Base-by-base conservation (phyloP, 2,113 vertebrate species). In the Bettongia penicillata region DNA sequence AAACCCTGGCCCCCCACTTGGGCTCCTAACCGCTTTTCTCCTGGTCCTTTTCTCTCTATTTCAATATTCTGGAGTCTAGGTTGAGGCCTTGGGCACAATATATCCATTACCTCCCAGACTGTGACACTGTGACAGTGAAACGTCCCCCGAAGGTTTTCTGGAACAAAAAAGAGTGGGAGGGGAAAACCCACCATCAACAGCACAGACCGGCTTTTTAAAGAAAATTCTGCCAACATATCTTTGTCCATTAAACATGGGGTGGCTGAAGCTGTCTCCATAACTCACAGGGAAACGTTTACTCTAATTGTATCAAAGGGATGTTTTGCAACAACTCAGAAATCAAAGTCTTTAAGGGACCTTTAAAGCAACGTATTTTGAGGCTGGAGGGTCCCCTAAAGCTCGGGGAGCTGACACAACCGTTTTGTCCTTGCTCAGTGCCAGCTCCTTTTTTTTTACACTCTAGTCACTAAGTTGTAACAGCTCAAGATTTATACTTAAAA, bases 301-400 rank as follows among this genome's bases (percentile, higher is more conserved):
- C 68, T 97, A 96, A 96, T 97, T 96, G 92, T 55, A 94, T 97
- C 94, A 26, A 89, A 95, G 96, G 96, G 89, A 96, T 93, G 90
- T 93, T 95, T 94, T 93, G 93, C 96, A 97, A 94, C 91, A 93
- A 51, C 19, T 96, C 77, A 96, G 93, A 91, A 94, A 51, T 14
- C 8, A 43, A 94, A 94, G n/a, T 22, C 68, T 37, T 28, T 57
- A 95, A 89, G 93, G 95, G 90, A 51, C 91, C 90, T 96, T 97
- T 93, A 95, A 96, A 97, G 37, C 1, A 51, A 37, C 16, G 6
- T 50, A 93, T 91, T 92, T 94, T 90, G 91, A 94, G 61, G 37
- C 49, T 28, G 48, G 91, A 95, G 95, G 94, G 94, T 26, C 47
- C 96, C 91, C 95, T 93, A 49, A 48, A 94, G 37, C 53, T 9